A percentile compares a stretch with the other conserved stretches of the same genome.
Evolutionary conservation across 2,797 vertebrate genomes (phyloP).

Genomic region (Microcaecilia unicolor): DNA sequence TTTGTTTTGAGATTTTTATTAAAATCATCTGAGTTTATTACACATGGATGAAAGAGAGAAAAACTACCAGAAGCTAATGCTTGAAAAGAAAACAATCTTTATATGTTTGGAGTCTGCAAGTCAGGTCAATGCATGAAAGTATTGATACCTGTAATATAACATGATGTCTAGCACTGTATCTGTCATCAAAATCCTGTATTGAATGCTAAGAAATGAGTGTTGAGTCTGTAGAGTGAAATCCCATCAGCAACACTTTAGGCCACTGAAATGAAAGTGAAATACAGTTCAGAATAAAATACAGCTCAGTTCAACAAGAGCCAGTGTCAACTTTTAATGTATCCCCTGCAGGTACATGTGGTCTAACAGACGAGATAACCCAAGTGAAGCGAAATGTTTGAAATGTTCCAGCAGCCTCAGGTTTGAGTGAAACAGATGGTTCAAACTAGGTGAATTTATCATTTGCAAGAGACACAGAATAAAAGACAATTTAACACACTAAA

Average conservation of each 20-base stretch:
- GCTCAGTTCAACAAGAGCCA: background rate
- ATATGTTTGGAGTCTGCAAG: conserved; percentile 11
- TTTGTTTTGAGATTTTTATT: conserved; percentile 1
- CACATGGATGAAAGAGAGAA: conserved; percentile 1
- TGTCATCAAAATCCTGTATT: conserved; percentile 18
- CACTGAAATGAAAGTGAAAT: conserved; percentile 13
- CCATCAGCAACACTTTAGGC: background rate
- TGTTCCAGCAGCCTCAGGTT: background rate
- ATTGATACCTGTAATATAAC: conserved; percentile 20
- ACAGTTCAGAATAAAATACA: too few species aligned
- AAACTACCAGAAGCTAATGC: background rate
- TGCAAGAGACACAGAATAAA: too few species aligned
- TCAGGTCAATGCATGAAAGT: conserved; percentile 22
- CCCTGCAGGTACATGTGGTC: conserved; percentile 12
- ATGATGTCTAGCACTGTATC: conserved; percentile 25
- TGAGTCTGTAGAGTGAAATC: conserved; percentile 24
- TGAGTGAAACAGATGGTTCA: background rate
- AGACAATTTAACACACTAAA: too few species aligned
- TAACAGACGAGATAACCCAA: conserved; percentile 8
- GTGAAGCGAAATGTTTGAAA: conserved; percentile 11
- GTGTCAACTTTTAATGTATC: conserved; percentile 6
- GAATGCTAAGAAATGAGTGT: conserved; percentile 27
- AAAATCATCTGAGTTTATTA: background rate
- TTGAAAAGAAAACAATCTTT: conserved; percentile 19
- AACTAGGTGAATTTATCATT: background rate